phyloP scores from a whole-genome alignment of 2,888 invertebrate species.

The Podabrus alpinus region DNA sequence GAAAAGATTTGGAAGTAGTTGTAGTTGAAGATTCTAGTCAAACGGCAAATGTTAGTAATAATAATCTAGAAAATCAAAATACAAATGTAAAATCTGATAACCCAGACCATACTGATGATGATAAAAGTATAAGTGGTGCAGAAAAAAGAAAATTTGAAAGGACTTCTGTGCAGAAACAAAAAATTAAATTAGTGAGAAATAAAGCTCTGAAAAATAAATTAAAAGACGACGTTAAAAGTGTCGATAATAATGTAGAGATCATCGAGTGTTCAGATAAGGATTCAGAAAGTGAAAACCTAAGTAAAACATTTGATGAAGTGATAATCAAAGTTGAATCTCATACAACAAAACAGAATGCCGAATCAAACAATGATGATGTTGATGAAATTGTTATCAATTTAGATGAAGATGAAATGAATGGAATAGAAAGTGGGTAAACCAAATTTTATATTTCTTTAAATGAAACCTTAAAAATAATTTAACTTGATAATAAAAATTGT shows the following conservation, averaged over 20 bases:
- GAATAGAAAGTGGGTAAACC: slow-evolving; percentile 15
- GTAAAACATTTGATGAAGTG: background rate
- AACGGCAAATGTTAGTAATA: background rate
- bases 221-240: background rate
- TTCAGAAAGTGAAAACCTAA: background rate
- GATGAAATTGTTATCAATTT: slow-evolving; percentile 39
- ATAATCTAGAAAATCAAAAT: background rate
- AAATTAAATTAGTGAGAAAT: slow-evolving; percentile 13
- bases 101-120: background rate
- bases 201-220: background rate
- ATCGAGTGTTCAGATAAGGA: background rate
- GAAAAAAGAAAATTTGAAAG: background rate
- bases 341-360: background rate
- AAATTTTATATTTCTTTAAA: background rate
- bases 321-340: background rate
- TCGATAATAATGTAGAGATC: background rate
- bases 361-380: slow-evolving; percentile 14
- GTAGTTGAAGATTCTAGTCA: background rate
- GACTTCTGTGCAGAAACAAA: background rate
- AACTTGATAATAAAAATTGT: too few relatives aligned
- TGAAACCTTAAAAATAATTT: too few relatives aligned
- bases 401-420: slow-evolving; percentile 39
- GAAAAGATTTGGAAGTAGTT: background rate
- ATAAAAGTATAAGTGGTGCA: background rate
- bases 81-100: background rate